Conservation (phyloP, 2,113 vertebrate genomes). For the Mystacornis crossleyi region DNA sequence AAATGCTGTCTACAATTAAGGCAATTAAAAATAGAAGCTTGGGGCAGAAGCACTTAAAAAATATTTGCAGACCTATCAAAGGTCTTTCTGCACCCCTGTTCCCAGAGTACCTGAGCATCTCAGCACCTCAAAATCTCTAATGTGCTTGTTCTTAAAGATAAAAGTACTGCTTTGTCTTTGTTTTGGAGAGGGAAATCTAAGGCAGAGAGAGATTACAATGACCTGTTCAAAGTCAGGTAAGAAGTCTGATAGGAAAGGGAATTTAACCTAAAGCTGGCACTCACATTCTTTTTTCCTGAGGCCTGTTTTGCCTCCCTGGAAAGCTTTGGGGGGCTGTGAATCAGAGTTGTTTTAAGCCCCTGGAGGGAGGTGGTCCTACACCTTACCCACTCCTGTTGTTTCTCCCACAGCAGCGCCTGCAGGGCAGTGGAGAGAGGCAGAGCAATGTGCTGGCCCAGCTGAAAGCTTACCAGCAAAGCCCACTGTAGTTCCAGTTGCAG, state of each 20-base stretch:
- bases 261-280: slow-evolving; percentile 11
- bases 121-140: slow-evolving; percentile 36
- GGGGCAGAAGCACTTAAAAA: slow-evolving; percentile 27
- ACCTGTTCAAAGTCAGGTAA: slow-evolving; percentile 29
- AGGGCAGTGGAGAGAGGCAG: neutral
- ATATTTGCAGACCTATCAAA: slow-evolving; percentile 45
- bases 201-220: slow-evolving; percentile 27
- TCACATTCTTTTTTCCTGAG: neutral
- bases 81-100: neutral
- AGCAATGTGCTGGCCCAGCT: neutral
- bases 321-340: neutral
- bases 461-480: neutral
- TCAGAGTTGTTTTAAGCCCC: neutral
- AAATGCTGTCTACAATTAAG: neutral
- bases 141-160: slow-evolving; percentile 29
- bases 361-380: neutral
- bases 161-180: slow-evolving; percentile 8
- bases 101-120: neutral
- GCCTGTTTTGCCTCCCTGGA: neutral
- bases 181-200: slow-evolving; percentile 13
- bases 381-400: neutral
- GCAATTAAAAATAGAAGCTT: slow-evolving; percentile 29
- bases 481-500: neutral
- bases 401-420: neutral
- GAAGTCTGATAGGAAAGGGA: neutral